Base-by-base conservation (phyloP, 1,140 invertebrate species). In the Diachasma alloeum region DNA sequence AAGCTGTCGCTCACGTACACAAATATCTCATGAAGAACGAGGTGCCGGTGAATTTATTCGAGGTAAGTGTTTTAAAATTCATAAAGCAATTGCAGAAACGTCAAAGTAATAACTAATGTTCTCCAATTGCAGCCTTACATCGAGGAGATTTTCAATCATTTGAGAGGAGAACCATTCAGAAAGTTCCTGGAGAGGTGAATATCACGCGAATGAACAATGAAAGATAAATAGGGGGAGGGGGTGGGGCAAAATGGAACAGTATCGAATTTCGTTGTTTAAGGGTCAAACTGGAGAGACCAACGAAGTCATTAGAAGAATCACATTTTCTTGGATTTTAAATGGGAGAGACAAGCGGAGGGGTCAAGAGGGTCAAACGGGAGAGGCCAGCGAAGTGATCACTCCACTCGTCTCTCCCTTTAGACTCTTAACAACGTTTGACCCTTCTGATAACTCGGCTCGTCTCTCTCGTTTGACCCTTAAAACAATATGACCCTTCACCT, bases 111-210 rank as follows among this genome's bases (percentile, higher is more conserved):
- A 39, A 69, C 17, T 70, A 8, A 63, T 78, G 19, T 70, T 76
- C 80, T 26, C 80, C 79, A 90, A 85, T 93, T 93, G 71, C 90
- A 99, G 96, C 97, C 97, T 83, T 99, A 99, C 91, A 98, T 99
- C 91, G 96, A 98, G 91, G 98, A 99, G 93, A 99, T 99, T 88
- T 99, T 98, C 90, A 97, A 96, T 90, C 96, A 97, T 89, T 92
- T 99, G 88, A 93, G 97, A 88, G 97, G 97, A 74, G 96, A 98
- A 89, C 95, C 98, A 75, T 99, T 99, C 92, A 96, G 96, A 91
- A 96, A 96, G 91, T 99, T 98, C 92, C 93, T 99, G 91, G 97
- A 98, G 93, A 98, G 97, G 97, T 98, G 92, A 91, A 87, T 83
- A 44, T 71, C 66, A 69, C 36, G 36, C 26, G 6, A 53, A 17